Base-by-base conservation (phyloP, 1,140 invertebrate species). In the Drosophila pandora region DNA sequence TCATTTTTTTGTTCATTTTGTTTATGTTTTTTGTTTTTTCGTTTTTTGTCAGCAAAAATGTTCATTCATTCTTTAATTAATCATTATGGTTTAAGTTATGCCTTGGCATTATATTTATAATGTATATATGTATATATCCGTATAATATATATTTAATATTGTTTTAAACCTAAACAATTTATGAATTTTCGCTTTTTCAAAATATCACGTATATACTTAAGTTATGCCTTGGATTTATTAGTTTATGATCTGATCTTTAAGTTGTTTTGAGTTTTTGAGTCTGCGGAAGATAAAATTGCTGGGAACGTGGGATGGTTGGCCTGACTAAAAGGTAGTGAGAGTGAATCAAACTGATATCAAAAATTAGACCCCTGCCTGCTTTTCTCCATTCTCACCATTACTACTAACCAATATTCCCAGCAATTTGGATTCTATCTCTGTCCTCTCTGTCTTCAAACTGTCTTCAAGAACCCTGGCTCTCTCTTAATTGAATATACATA, bases 171-270 rank as follows among this genome's bases (percentile, higher is more conserved):
- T 85, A 85, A 85, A 85, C 82, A 87, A 87, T 85, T 87, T 85
- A 85, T 87, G 82, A 87, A 87, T 85, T 85, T 87, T 87, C 80
- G 78, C 77, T 67, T 82, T 82, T 87, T 85, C 83, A 85, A 85
- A 85, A 85, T 85, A 85, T 85, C 82, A 85, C 85, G 84, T 90
- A 89, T 89, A 89, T 89, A 89, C 85, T 89, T 89, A 89, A 90
- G 87, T 89, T 89, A 89, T 89, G 85, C 84, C 85, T 90, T 89
- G 85, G 80, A 78, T 89, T 90, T 85, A 79, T 85, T 84, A 78
- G 61, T 80, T 79, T 70, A 75, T 76, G 71, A 62, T 68, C 50
- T 70, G 34, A 55, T 72, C 54, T 59, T 54, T 54, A 23, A 59
- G 45, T 56, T 56, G 55, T 55, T 17, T 17, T 17, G 17, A 17